Percentiles rank a stretch among this genome's conserved stretches.
Evolutionary conservation across 2,888 invertebrate species (phyloP).

Genomic region (Nymphalis polychloros): DNA sequence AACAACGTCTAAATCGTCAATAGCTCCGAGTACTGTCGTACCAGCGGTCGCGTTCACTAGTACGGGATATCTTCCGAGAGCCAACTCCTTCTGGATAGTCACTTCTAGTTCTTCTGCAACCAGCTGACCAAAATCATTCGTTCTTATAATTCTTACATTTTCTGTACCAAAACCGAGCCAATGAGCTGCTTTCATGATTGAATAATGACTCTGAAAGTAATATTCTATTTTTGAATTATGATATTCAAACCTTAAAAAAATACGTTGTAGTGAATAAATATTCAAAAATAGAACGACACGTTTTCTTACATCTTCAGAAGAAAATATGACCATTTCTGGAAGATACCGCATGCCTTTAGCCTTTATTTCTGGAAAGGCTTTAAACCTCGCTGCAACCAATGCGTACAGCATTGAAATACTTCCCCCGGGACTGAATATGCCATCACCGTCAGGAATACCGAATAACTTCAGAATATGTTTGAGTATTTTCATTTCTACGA

Average conservation of each 20-base stretch:
- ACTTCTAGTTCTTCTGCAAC: constrained; percentile 80
- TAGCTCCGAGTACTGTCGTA: constrained; percentile 91
- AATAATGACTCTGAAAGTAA: constrained; percentile 86
- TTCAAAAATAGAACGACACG: background rate
- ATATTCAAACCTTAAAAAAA: constrained; percentile 32
- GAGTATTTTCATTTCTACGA: constrained; percentile 86
- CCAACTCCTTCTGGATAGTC: constrained; percentile 75
- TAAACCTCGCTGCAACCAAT: constrained; percentile 87
- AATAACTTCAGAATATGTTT: constrained; percentile 81
- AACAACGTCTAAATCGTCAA: constrained; percentile 87
- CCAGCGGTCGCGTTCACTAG: constrained; percentile 89
- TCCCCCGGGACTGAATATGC: constrained; percentile 90
- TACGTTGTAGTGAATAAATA: constrained; percentile 1
- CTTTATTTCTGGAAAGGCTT: constrained; percentile 86
- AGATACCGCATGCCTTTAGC: constrained; percentile 83
- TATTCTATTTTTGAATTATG: no score
- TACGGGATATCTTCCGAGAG: constrained; percentile 81
- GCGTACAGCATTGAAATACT: constrained; percentile 91
- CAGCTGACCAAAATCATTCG: constrained; percentile 87
- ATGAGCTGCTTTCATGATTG: constrained; percentile 89
- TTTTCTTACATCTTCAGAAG: constrained; percentile 87
- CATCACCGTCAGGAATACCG: constrained; percentile 86
- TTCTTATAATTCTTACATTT: constrained; percentile 84
- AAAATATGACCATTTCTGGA: constrained; percentile 86
- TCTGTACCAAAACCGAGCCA: constrained; percentile 93